These are phyloP conservation scores for Gambusia affinis DNA, from an alignment of 2,113 vertebrate species.

Conservation along the genomic window DNA sequence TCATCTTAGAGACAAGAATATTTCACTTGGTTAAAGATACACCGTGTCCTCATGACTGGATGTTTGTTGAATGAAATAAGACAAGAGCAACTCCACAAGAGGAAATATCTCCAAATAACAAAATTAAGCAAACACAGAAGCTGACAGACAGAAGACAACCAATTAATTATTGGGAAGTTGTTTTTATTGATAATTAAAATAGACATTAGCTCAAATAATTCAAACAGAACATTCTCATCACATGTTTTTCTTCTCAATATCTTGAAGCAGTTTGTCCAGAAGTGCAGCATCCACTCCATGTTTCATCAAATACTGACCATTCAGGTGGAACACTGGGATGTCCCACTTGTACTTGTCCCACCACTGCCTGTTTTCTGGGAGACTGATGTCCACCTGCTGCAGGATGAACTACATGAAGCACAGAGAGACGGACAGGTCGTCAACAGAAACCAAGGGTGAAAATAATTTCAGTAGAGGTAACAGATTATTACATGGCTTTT, in stretches of 20 bases:
- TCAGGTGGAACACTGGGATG: conserved; percentile 71
- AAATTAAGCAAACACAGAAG: no score
- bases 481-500: no score
- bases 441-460: background rate
- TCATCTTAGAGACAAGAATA: no score
- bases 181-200: conserved; percentile 18
- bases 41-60: no score
- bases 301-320: conserved; percentile 64
- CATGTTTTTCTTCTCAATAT: background rate
- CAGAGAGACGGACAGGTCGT: background rate
- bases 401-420: conserved; percentile 52
- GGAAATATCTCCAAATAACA: no score
- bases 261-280: conserved; percentile 53
- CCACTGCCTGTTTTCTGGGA: conserved; percentile 60
- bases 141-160: background rate
- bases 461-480: no score
- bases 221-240: background rate
- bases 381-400: conserved; percentile 67
- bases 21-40: no score
- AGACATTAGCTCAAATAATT: background rate
- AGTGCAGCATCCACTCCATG: conserved; percentile 46
- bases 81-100: no score
- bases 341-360: conserved; percentile 62
- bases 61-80: no score
- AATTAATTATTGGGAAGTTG: background rate